phyloP scores from a whole-genome alignment of 35 echinoderm and acorn worm species.

The Acanthaster planci region DNA sequence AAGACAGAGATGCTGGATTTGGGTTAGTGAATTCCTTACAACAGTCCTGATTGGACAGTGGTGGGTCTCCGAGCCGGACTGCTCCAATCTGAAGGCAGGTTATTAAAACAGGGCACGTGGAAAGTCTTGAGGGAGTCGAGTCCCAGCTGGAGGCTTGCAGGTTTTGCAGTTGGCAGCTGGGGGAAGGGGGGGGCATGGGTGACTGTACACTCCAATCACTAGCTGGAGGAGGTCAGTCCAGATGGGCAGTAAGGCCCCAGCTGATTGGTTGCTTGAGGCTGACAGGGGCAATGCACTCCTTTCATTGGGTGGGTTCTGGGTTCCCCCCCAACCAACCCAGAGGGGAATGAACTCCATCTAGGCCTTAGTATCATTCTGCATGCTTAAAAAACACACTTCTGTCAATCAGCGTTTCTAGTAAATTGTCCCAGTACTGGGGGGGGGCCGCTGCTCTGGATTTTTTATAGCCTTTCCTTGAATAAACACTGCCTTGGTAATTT shows the following conservation, averaged over 20 bases:
- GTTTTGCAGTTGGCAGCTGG: too few relatives aligned
- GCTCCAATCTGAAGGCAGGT: too few relatives aligned
- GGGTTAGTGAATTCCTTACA: neutral
- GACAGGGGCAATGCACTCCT: constrained; percentile 11
- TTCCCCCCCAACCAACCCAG: neutral
- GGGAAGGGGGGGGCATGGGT: too few relatives aligned
- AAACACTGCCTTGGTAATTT: constrained; percentile 3
- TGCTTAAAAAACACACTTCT: constrained; percentile 1
- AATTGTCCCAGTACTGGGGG: constrained; percentile 3
- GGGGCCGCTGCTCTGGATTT: neutral
- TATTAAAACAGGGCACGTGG: too few relatives aligned
- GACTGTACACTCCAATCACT: neutral
- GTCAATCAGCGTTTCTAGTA: constrained; percentile 15
- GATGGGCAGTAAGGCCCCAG: neutral
- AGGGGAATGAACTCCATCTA: constrained; percentile 23
- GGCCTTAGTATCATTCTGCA: neutral
- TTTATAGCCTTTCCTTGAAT: constrained; percentile 8
- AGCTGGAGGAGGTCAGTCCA: neutral
- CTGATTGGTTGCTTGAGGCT: constrained; percentile 21
- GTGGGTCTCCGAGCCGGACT: too few relatives aligned
- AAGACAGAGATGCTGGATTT: neutral
- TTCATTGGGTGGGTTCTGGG: neutral
- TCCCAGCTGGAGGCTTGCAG: too few relatives aligned
- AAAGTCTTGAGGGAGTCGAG: too few relatives aligned
- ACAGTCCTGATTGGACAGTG: neutral